phyloP scores from a whole-genome alignment of 2,888 invertebrate genomes.

The Physocephala rufipes region DNA sequence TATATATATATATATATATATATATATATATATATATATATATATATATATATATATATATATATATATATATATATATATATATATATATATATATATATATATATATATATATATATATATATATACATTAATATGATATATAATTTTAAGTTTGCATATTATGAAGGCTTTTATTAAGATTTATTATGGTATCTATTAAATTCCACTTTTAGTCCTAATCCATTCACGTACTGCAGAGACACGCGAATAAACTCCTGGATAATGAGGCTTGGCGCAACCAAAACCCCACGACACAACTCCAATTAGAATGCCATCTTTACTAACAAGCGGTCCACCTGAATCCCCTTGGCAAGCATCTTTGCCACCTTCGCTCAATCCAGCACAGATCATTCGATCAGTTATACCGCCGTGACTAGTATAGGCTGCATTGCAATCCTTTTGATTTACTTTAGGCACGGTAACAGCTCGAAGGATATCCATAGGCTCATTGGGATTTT shows the following conservation, averaged over 20 bases:
- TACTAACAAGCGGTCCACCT: slow-evolving; percentile 57
- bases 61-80: too few species aligned
- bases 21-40: too few species aligned
- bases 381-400: slow-evolving; percentile 60
- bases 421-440: slow-evolving; percentile 51
- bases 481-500: slow-evolving; percentile 47
- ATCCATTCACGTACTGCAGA: slow-evolving; percentile 56
- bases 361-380: slow-evolving; percentile 55
- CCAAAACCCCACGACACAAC: slow-evolving; percentile 63
- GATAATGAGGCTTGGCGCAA: slow-evolving; percentile 57
- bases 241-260: slow-evolving; percentile 58
- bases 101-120: too few species aligned
- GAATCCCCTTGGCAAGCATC: slow-evolving; percentile 62
- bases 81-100: too few species aligned
- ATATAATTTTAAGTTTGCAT: not conserved
- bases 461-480: slow-evolving; percentile 50
- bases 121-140: too few species aligned
- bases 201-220: slow-evolving; percentile 27
- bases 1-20: too few species aligned
- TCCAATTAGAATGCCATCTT: slow-evolving; percentile 51
- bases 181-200: slow-evolving; percentile 34
- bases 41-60: too few species aligned
- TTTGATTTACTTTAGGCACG: slow-evolving; percentile 56
- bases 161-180: not conserved
- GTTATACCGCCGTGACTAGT: slow-evolving; percentile 51